Conservation (phyloP, 1,140 invertebrate species). For the Cephus cinctus region DNA sequence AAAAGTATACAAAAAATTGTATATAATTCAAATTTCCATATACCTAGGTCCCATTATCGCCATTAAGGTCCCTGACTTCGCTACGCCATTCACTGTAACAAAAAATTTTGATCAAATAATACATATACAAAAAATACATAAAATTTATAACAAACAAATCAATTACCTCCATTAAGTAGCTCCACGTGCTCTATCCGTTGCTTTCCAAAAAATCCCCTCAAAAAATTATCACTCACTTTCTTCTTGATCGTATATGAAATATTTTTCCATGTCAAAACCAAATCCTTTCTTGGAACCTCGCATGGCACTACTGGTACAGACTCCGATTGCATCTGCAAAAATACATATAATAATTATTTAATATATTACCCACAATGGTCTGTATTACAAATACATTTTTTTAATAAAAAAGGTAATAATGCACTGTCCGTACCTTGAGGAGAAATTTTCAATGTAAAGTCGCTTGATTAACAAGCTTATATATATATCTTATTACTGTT, state of each 20-base stretch:
- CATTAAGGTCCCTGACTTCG: slow-evolving; percentile 44
- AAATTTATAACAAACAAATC: not conserved
- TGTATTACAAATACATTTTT: too few species aligned
- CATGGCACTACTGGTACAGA: too few species aligned
- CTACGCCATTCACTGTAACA: slow-evolving; percentile 46
- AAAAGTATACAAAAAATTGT: slow-evolving; percentile 13
- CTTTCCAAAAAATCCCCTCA: slow-evolving; percentile 23
- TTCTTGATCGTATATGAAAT: slow-evolving; percentile 25
- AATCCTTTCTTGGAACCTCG: not conserved
- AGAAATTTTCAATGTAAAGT: too few species aligned
- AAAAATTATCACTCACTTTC: slow-evolving; percentile 17
- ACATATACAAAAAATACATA: not conserved
- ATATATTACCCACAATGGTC: too few species aligned
- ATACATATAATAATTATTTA: too few species aligned
- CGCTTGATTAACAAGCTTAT: too few species aligned
- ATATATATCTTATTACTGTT: too few species aligned
- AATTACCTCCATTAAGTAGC: slow-evolving; percentile 30
- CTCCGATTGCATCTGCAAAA: too few species aligned
- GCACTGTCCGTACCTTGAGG: too few species aligned
- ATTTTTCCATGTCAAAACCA: slow-evolving; percentile 26
- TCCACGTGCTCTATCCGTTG: slow-evolving; percentile 19
- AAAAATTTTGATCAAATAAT: slow-evolving; percentile 4
- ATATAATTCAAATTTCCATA: slow-evolving; percentile 12
- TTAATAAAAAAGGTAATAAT: too few species aligned
- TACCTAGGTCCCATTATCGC: slow-evolving; percentile 56